These are phyloP conservation scores for Hylaea fasciaria DNA, from an alignment of 2,888 invertebrate genomes.

Conservation along the genomic window DNA sequence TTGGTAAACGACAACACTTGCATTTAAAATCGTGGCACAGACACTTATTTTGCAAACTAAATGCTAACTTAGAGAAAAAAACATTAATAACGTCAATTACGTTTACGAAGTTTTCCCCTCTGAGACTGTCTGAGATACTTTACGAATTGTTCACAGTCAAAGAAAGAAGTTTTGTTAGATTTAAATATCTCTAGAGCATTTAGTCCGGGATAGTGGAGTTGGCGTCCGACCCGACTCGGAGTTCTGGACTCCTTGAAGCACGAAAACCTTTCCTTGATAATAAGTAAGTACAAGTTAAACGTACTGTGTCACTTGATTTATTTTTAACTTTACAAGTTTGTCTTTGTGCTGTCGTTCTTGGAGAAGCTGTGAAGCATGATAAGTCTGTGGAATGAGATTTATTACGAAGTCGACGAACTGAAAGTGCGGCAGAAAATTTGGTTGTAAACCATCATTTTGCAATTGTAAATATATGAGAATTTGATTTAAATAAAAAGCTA, in stretches of 20 bases:
- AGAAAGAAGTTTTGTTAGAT: slow-evolving; percentile 66
- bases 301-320: slow-evolving; percentile 44
- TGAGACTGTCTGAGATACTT: slow-evolving; percentile 48
- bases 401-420: slow-evolving; percentile 5
- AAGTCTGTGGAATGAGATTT: slow-evolving; percentile 29
- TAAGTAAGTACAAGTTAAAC: slow-evolving; percentile 42
- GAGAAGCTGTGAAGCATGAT: slow-evolving; percentile 28
- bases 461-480: too few relatives aligned
- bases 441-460: not conserved
- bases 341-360: slow-evolving; percentile 32
- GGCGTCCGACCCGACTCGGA: slow-evolving; percentile 48
- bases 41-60: slow-evolving; percentile 35
- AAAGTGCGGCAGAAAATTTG: not conserved
- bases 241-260: slow-evolving; percentile 45
- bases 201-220: slow-evolving; percentile 54
- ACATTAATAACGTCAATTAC: slow-evolving; percentile 61
- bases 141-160: slow-evolving; percentile 59
- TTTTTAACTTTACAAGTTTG: slow-evolving; percentile 32
- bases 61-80: slow-evolving; percentile 36
- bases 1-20: slow-evolving; percentile 32
- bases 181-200: slow-evolving; percentile 74
- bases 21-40: slow-evolving; percentile 31
- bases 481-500: too few relatives aligned
- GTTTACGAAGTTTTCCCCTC: slow-evolving; percentile 55
- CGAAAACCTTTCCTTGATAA: slow-evolving; percentile 47